Conservation (phyloP, 2,888 invertebrate species). For the Masnerella sp. region DNA sequence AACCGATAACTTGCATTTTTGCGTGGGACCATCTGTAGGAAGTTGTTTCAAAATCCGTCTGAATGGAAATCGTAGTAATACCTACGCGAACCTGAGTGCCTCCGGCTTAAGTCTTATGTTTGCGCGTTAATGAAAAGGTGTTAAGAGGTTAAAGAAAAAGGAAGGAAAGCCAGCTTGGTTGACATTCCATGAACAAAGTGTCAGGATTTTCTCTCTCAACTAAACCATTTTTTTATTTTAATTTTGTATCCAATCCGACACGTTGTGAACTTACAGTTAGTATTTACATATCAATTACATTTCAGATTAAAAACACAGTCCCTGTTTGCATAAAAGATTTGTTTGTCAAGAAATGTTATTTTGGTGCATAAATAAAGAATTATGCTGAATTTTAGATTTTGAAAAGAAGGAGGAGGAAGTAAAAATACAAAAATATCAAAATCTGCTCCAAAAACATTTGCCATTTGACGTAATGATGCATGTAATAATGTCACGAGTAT, state of each 20-base stretch:
- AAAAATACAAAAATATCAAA: too few species aligned
- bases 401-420: too few species aligned
- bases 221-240: too few species aligned
- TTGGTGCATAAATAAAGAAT: too few species aligned
- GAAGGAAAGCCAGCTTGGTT: slow-evolving; percentile 39
- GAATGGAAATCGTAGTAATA: slow-evolving; percentile 10
- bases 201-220: slow-evolving; percentile 23
- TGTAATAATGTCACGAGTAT: slow-evolving; percentile 34
- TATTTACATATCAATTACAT: too few species aligned
- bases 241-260: too few species aligned
- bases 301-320: too few species aligned
- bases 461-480: slow-evolving; percentile 12
- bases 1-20: neutral
- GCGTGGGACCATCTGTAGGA: slow-evolving; percentile 27
- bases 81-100: slow-evolving; percentile 6
- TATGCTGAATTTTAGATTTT: too few species aligned
- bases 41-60: slow-evolving; percentile 18
- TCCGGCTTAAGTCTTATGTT: slow-evolving; percentile 14
- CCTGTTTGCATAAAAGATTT: too few species aligned
- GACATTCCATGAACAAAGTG: slow-evolving; percentile 37
- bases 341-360: too few species aligned
- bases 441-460: slow-evolving; percentile 10
- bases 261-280: too few species aligned
- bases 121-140: slow-evolving; percentile 45
- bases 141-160: slow-evolving; percentile 51